Base-by-base conservation (phyloP, 1,140 invertebrate genomes). In the Rhagoletis pomonella region DNA sequence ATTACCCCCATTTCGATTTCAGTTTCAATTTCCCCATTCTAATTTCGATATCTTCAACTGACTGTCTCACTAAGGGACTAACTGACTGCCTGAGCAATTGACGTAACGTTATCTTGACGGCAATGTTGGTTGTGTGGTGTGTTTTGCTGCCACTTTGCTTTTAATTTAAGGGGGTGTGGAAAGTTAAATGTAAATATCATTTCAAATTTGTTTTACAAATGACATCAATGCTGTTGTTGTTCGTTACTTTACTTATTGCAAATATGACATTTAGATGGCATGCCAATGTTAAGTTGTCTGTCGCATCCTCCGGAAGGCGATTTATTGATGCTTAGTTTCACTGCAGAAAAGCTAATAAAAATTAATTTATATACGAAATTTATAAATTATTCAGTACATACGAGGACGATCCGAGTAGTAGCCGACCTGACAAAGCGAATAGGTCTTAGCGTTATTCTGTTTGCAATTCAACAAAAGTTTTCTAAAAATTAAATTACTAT, bases 1-100 rank as follows among this genome's bases (percentile, higher is more conserved):
- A 81, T 81, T 81, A 81, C 73, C 73, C 73, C 73, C 73, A 81
- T 81, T 81, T 81, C 73, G 50, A 81, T 81, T 81, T 81, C 44
- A 81, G 73, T 55, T 81, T 29, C 73, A 81, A 81, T 81, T 81
- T 81, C 73, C 73, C 73, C 73, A 81, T 55, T 81, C 47, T 81
- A 81, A 55, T 81, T 81, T 81, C 73, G 50, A 81, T 81, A 81
- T 58, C 73, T n/a, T n/a, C n/a, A n/a, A n/a, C n/a, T n/a, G n/a
- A n/a, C n/a, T n/a, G n/a, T n/a, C n/a, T n/a, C n/a, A n/a, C n/a
- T n/a, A n/a, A 5, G 4, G 4, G 14, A 67, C 2, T 67, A 4
- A 67, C 64, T 73, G 67, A 81, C 12, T 81, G n/a, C 17, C 73
- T 81, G 73, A 12, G 10, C 17, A 12, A 19, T 19, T 81, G 73